Percentiles rank a stretch among this genome's conserved stretches.
These are phyloP conservation scores for Acipenser ruthenus DNA, from an alignment of 2,797 vertebrate genomes.

Conservation along the genomic window DNA sequence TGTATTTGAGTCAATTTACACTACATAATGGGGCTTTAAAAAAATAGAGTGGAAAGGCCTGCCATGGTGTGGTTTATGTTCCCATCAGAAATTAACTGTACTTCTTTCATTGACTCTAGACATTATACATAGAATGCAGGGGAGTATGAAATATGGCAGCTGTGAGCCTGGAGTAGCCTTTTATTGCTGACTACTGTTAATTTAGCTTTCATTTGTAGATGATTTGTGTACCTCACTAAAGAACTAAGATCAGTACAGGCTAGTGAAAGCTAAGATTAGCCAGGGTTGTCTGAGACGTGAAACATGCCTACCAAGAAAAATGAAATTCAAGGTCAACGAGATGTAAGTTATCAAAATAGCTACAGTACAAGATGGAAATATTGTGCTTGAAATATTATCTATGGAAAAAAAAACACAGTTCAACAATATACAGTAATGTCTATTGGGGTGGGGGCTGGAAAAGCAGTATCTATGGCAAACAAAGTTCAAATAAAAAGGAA, in stretches of 20 bases:
- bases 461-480: too few relatives aligned
- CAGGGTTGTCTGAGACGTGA: conserved; percentile 46
- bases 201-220: conserved; percentile 10
- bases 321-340: too few relatives aligned
- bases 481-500: too few relatives aligned
- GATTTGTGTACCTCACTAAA: not conserved
- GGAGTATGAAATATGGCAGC: conserved; percentile 6
- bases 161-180: not conserved
- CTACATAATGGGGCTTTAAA: conserved; percentile 3
- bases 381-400: too few relatives aligned
- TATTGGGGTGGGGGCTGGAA: too few relatives aligned
- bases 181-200: not conserved
- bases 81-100: conserved; percentile 4
- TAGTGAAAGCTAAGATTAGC: not conserved
- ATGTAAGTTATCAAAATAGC: too few relatives aligned
- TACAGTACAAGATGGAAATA: too few relatives aligned
- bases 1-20: conserved; percentile 5
- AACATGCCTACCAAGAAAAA: conserved; percentile 29
- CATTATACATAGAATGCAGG: not conserved
- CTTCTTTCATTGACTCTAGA: conserved; percentile 4
- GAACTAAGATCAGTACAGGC: not conserved
- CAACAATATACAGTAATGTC: too few relatives aligned
- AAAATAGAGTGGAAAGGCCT: not conserved
- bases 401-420: too few relatives aligned
- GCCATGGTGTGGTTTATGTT: conserved; percentile 8